These are phyloP conservation scores for Irena cyanogastra DNA, from an alignment of 2,113 vertebrate genomes.

Conservation along the genomic window DNA sequence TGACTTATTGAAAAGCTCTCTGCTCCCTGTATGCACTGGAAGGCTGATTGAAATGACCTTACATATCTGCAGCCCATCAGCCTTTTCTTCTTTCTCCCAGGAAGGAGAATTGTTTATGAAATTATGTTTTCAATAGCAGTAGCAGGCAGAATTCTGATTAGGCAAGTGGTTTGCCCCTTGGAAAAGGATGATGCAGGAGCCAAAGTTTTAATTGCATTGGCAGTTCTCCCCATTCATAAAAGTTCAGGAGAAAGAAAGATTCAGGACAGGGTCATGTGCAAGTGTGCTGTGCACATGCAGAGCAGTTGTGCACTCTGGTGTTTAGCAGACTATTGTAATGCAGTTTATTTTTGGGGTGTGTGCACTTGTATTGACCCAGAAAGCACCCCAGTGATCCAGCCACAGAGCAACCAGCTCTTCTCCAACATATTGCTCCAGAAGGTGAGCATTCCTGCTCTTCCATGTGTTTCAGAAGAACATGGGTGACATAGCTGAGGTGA, in stretches of 20 bases:
- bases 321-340: not conserved
- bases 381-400: not conserved
- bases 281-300: not conserved
- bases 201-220: conserved; percentile 55
- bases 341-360: not conserved
- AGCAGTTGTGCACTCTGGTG: not conserved
- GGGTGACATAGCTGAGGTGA: not conserved
- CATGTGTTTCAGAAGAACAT: not conserved
- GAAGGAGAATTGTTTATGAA: conserved; percentile 38
- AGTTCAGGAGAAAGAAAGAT: not conserved
- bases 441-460: not conserved
- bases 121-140: conserved; percentile 14
- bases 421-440: not conserved
- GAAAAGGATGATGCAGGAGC: not conserved
- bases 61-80: conserved; percentile 7
- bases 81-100: conserved; percentile 4
- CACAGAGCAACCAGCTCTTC: not conserved
- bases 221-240: conserved; percentile 3
- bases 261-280: not conserved
- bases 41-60: conserved; percentile 22
- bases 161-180: not conserved
- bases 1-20: not conserved
- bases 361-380: not conserved
- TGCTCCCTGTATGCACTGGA: not conserved
- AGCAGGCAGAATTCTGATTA: conserved; percentile 27